Conservation (phyloP, 2,888 invertebrate genomes). For the Sialis fuliginosa region DNA sequence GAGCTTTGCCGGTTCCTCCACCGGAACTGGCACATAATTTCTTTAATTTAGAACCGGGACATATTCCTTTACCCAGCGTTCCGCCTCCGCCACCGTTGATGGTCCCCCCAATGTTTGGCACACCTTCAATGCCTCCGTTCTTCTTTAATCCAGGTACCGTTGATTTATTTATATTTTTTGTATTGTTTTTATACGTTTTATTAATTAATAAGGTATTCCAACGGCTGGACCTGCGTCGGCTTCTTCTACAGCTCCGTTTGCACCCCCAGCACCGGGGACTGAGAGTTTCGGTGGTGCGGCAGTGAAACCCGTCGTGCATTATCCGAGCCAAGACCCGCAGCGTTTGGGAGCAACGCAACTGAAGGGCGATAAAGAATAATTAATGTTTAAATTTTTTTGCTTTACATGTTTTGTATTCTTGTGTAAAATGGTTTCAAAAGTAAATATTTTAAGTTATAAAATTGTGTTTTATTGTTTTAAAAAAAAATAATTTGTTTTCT, state of each 20-base stretch:
- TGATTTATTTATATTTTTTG: no score
- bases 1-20: conserved; percentile 44
- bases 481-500: no score
- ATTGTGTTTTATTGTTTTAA: no score
- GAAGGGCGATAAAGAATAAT: conserved; percentile 20
- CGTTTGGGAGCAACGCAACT: conserved; percentile 56
- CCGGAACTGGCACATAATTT: conserved; percentile 46
- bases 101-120: conserved; percentile 41
- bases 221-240: conserved; percentile 17
- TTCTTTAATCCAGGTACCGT: conserved; percentile 27
- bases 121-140: conserved; percentile 36
- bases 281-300: conserved; percentile 13
- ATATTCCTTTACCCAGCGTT: conserved; percentile 26
- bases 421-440: no score
- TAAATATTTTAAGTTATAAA: no score
- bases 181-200: no score
- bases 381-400: background rate
- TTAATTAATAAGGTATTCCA: conserved; percentile 16
- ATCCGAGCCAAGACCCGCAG: conserved; percentile 95
- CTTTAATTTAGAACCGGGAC: conserved; percentile 41
- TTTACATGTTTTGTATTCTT: no score
- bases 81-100: conserved; percentile 27
- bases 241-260: conserved; percentile 30
- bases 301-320: conserved; percentile 51
- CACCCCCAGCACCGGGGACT: conserved; percentile 17